These are phyloP conservation scores for Drosophila antonietae DNA, from an alignment of 2,888 invertebrate species.

Conservation along the genomic window DNA sequence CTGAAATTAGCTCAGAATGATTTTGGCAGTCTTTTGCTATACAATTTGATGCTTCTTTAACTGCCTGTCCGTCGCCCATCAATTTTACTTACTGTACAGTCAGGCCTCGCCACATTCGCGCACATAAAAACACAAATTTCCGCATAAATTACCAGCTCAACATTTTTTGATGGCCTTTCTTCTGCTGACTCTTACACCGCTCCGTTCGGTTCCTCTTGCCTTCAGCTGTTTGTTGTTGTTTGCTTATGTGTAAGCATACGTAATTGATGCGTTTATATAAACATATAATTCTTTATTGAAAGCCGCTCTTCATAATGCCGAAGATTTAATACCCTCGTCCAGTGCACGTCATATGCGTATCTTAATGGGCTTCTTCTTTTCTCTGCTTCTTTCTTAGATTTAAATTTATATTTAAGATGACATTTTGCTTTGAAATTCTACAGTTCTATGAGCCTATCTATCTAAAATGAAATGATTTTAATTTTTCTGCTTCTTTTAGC, in stretches of 20 bases:
- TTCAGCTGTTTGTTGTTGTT: slow-evolving; percentile 4
- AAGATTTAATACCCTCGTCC: slow-evolving; percentile 12
- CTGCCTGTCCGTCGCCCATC: slow-evolving; percentile 75
- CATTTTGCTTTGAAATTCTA: not conserved
- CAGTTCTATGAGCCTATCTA: no score
- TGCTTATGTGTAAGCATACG: slow-evolving; percentile 57
- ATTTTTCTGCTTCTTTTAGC: no score
- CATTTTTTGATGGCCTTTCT: slow-evolving; percentile 43
- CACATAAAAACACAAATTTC: slow-evolving; percentile 75
- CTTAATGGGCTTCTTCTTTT: not conserved
- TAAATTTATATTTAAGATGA: not conserved
- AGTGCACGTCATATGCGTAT: not conserved
- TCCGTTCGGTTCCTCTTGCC: not conserved
- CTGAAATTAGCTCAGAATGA: slow-evolving; percentile 63
- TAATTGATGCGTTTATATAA: slow-evolving; percentile 53
- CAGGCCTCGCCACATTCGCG: slow-evolving; percentile 52
- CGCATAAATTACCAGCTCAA: slow-evolving; percentile 75
- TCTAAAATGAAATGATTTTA: no score
- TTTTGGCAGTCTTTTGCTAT: slow-evolving; percentile 28
- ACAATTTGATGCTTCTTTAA: slow-evolving; percentile 64
- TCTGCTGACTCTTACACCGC: not conserved
- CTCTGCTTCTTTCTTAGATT: not conserved
- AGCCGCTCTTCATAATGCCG: not conserved
- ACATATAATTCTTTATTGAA: slow-evolving; percentile 9
- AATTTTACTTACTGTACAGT: slow-evolving; percentile 67